Evolutionary conservation across 2,888 invertebrate genomes (phyloP).

Genomic region (Agrochola lota): DNA sequence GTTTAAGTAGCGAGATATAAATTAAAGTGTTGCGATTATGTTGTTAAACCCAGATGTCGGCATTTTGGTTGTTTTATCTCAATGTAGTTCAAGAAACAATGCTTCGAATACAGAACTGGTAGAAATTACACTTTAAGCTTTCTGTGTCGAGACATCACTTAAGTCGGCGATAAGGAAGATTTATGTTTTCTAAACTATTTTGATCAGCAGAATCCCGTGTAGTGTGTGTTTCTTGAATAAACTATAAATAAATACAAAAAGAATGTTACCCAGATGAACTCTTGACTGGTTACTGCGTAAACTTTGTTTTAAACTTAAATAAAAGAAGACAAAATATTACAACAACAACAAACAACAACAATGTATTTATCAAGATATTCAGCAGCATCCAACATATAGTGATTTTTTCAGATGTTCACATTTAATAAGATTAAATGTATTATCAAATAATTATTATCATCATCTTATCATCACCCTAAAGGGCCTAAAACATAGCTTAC

Average conservation of each 20-base stretch:
- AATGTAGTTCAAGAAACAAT: slow-evolving; percentile 28
- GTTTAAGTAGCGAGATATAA: slow-evolving; percentile 11
- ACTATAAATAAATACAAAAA: background rate
- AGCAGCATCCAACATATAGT: too few relatives aligned
- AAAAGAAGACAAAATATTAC: too few relatives aligned
- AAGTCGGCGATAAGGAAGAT: background rate
- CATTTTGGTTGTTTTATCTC: slow-evolving; percentile 32
- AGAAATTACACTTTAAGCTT: slow-evolving; percentile 18
- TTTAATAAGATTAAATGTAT: too few relatives aligned
- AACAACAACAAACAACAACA: too few relatives aligned
- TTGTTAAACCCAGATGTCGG: slow-evolving; percentile 32
- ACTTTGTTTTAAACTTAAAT: background rate
- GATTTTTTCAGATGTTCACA: background rate
- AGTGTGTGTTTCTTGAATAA: background rate
- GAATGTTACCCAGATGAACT: background rate
- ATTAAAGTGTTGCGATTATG: slow-evolving; percentile 33
- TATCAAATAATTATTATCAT: background rate
- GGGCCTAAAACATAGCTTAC: background rate
- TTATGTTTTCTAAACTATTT: slow-evolving; percentile 8
- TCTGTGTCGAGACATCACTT: background rate
- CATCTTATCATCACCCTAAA: too few relatives aligned
- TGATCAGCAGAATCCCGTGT: too few relatives aligned
- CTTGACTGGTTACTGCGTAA: background rate
- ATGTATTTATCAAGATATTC: background rate
- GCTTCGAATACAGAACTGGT: background rate